Evolutionary conservation across 2,113 vertebrate species (phyloP).

Genomic region (Pogona vitticeps): DNA sequence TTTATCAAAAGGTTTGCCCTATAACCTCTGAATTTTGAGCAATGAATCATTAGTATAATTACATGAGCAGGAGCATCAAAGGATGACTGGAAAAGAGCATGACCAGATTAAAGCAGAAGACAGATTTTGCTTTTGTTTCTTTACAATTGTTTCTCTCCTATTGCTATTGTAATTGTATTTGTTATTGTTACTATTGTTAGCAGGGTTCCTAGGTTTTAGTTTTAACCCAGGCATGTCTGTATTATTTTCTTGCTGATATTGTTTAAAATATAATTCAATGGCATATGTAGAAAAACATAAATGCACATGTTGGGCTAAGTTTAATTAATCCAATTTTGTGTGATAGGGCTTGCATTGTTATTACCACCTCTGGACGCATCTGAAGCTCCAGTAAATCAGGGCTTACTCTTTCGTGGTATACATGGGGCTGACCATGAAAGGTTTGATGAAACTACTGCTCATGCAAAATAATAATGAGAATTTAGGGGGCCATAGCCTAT

Average conservation of each 20-base stretch:
- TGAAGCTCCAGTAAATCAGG: neutral
- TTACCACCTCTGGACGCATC: neutral
- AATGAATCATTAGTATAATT: slow-evolving; percentile 16
- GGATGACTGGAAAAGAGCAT: neutral
- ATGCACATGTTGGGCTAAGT: neutral
- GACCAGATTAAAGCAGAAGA: neutral
- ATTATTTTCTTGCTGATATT: neutral
- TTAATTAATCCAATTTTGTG: neutral
- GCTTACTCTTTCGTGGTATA: neutral
- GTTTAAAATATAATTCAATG: neutral
- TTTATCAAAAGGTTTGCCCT: slow-evolving; percentile 16
- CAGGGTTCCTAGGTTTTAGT: neutral
- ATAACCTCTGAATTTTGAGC: neutral
- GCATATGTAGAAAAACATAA: neutral
- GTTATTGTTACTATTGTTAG: neutral
- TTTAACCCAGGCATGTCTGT: neutral
- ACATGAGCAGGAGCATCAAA: neutral
- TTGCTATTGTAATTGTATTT: neutral
- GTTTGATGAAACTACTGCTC: no score
- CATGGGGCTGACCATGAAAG: no score
- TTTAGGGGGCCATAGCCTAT: no score
- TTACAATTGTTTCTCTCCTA: neutral
- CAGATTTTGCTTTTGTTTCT: neutral
- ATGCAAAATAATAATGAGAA: no score
- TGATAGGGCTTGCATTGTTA: neutral